Base-by-base conservation (phyloP, 2,888 invertebrate genomes). In the Tanytarsus gracilentus region DNA sequence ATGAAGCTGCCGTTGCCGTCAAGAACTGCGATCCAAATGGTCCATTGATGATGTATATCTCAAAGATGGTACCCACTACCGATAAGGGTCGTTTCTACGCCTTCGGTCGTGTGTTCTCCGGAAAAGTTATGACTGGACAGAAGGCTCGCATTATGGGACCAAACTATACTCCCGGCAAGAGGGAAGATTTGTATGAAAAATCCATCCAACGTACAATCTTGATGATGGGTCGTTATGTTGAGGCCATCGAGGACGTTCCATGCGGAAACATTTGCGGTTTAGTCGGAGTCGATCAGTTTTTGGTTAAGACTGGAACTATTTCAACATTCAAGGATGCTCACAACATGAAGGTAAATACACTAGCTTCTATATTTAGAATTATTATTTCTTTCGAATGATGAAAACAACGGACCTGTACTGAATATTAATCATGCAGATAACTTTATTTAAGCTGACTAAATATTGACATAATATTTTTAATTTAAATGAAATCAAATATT, bases 41-140 rank as follows among this genome's bases (percentile, higher is more conserved):
- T 44, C 98, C 97, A 14, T 82, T 99, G 62, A 99, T 99, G 97
- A 99, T 99, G 99, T 99, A 99, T 83, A 83, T 99, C 66, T 96
- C 96, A 53, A 99, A 99, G 79, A 99, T 99, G 99, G 99, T 99
- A 74, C 99, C 99, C 66, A 99, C 99, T 14, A 88, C 94, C 11
- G 99, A 99, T 77, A 99, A 99, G 80, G 99, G 99, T 64, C 89
- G 99, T 73, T 99, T 99, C 86, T 99, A 97, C 77, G 99, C 99
- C 63, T 99, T 99, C 75, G 99, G 99, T 55, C 96, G 99, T 77
- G 99, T 99, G 27, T 99, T 99, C 82, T 91, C 98, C 66, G 99
- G 99, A 69, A 93, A 88, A 76, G 86, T 89, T 7, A 78, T 85
- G 66, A 93, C 93, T 61, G 94, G 93, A 62, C 84, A 85, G 81